Evolutionary conservation across 2,113 vertebrate species (phyloP).

Genomic region (Ciconia stormi): DNA sequence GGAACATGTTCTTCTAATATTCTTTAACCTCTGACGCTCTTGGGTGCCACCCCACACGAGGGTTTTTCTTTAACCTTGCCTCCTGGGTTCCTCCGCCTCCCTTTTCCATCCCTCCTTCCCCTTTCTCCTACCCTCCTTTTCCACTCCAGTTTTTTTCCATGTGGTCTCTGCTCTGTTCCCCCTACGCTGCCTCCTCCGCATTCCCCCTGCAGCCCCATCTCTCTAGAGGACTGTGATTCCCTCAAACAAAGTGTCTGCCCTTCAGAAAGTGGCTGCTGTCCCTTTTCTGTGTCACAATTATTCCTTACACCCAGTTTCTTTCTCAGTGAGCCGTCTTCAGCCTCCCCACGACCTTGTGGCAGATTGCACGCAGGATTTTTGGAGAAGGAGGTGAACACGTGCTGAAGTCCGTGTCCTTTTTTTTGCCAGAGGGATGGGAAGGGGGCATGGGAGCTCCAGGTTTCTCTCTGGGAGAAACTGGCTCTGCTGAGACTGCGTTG

Average conservation of each 20-base stretch:
- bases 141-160: not conserved
- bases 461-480: not conserved
- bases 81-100: not conserved
- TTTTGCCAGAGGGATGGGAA: not conserved
- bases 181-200: accelerated
- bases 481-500: not conserved
- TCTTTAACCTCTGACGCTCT: not conserved
- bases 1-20: constrained; percentile 48
- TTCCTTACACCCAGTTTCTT: not conserved
- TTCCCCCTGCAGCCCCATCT: not conserved
- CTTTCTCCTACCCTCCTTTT: not conserved
- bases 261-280: not conserved
- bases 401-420: constrained; percentile 49
- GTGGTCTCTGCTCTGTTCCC: not conserved
- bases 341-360: not conserved
- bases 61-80: not conserved
- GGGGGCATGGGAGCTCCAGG: constrained; percentile 63
- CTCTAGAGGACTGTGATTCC: not conserved
- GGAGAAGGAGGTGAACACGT: not conserved
- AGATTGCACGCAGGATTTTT: not conserved
- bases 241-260: not conserved
- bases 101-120: not conserved
- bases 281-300: not conserved
- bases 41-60: not conserved
- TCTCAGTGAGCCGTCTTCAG: not conserved